Evolutionary conservation across 2,113 vertebrate genomes (phyloP), one percentile per base, ranked within the genome.

Genomic region (Pyxicephalus adspersus): DNA sequence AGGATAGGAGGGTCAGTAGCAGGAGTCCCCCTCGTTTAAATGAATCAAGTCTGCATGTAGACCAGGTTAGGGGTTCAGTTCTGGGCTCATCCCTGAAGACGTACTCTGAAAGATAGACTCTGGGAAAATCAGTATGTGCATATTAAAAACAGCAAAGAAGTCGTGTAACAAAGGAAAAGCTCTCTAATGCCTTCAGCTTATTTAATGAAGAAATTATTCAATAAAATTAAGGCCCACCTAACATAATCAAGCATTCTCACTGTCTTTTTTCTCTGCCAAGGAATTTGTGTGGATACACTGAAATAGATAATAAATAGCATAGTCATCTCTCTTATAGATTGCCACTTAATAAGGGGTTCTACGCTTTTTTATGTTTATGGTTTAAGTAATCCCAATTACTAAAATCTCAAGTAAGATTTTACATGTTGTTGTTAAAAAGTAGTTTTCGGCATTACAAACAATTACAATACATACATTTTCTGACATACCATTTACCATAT

Each of bases 91-190:
- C 79, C 60, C 79, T 38, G 19, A 29, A 70, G 68, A 81, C 61
- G 45, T n/a, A 29, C 79, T 73, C 28, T 57, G 68, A 73, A 50
- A 81, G 29, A 52, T 26, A 52, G 68, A 25, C 34, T 80, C n/a
- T 65, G 63, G 67, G 38, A 29, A 57, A 11, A 80, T 80, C 57
- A 60, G 52, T 70, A 54, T 68, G n/a, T 68, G 77, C 54, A 79
- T 79, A 79, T 60, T 79, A 79, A 79, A 67, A 79, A 52, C 29
- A n/a, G 51, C 64, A 79, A 22, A n/a, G 54, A 60, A 68, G 45
- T 60, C n/a, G 25, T 31, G 11, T 68, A 66, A 68, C 54, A 67
- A 58, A 79, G 77, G 64, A 23, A 79, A 57, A 5, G 22, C 58
- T 67, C 22, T 28, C 23, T 74, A 58, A 74, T n/a, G 57, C 34